phyloP scores from a whole-genome alignment of 1,140 invertebrate genomes.

The Acyrthosiphon pisum region DNA sequence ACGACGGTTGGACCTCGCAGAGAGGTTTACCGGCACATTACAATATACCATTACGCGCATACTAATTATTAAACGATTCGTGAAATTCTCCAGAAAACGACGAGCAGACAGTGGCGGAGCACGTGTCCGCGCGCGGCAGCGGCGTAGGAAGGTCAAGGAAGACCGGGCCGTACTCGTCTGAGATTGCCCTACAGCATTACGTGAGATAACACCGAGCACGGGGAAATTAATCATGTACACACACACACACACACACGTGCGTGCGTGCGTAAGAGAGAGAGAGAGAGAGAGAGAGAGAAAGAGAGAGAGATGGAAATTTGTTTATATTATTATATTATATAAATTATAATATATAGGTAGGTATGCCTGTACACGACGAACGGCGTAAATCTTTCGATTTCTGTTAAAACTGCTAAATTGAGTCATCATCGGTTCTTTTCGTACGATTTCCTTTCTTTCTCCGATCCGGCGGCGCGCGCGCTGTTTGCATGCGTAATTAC shows the following conservation, averaged over 20 bases:
- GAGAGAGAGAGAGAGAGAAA: not conserved
- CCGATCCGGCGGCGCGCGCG: not conserved
- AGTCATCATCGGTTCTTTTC: not conserved
- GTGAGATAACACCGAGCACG: slow-evolving; percentile 33
- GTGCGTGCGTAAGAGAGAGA: no score
- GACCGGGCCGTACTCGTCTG: slow-evolving; percentile 51
- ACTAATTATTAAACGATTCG: not conserved
- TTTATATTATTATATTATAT: no score
- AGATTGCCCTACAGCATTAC: slow-evolving; percentile 47
- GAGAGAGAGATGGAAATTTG: not conserved
- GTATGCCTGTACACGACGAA: not conserved
- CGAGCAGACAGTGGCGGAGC: not conserved
- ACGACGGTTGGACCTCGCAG: no score
- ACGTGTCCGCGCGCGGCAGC: slow-evolving; percentile 13
- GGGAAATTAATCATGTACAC: not conserved
- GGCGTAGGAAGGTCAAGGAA: slow-evolving; percentile 49
- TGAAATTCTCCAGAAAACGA: not conserved
- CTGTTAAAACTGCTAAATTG: not conserved
- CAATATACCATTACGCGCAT: no score
- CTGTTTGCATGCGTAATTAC: not conserved
- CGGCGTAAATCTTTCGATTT: not conserved
- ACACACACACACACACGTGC: not conserved
- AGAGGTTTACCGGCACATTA: not conserved
- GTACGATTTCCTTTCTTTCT: not conserved
- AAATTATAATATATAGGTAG: not conserved